phyloP scores from a whole-genome alignment of 2,888 invertebrate species.

The Nomada fucata region DNA sequence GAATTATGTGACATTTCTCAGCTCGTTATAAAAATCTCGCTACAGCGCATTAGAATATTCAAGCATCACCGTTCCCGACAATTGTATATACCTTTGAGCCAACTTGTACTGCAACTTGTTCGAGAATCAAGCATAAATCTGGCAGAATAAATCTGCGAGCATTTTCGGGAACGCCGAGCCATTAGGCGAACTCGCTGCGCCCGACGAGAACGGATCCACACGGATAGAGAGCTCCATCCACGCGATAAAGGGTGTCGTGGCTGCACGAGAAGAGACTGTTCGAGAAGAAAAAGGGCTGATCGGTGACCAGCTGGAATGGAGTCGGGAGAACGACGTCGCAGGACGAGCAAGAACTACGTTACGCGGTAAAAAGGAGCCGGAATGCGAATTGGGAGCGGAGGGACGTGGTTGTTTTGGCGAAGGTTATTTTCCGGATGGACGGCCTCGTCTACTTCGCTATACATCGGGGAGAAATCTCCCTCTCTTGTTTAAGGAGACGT shows the following conservation, averaged over 20 bases:
- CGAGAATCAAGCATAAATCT: background rate
- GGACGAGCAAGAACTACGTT: slow-evolving; percentile 51
- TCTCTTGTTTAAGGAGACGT: slow-evolving; percentile 62
- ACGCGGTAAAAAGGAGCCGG: slow-evolving; percentile 57
- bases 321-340: slow-evolving; percentile 43
- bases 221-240: slow-evolving; percentile 40
- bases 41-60: too few species aligned
- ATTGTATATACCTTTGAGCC: too few species aligned
- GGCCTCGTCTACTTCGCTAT: slow-evolving; percentile 71
- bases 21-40: too few species aligned
- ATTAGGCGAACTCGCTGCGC: background rate
- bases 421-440: slow-evolving; percentile 82
- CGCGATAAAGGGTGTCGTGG: slow-evolving; percentile 52
- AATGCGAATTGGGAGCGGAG: slow-evolving; percentile 57
- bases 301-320: slow-evolving; percentile 60
- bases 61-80: too few species aligned
- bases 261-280: slow-evolving; percentile 40
- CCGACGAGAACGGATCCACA: slow-evolving; percentile 11
- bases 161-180: slow-evolving; percentile 5
- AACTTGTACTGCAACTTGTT: too few species aligned
- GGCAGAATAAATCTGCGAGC: slow-evolving; percentile 30
- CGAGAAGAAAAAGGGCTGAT: slow-evolving; percentile 47
- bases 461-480: slow-evolving; percentile 59
- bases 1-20: too few species aligned
- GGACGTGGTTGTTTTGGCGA: slow-evolving; percentile 76